Evolutionary conservation across 1,140 invertebrate genomes (phyloP), one percentile per base, ranked within the genome.

Genomic region (Drosophila athabasca): DNA sequence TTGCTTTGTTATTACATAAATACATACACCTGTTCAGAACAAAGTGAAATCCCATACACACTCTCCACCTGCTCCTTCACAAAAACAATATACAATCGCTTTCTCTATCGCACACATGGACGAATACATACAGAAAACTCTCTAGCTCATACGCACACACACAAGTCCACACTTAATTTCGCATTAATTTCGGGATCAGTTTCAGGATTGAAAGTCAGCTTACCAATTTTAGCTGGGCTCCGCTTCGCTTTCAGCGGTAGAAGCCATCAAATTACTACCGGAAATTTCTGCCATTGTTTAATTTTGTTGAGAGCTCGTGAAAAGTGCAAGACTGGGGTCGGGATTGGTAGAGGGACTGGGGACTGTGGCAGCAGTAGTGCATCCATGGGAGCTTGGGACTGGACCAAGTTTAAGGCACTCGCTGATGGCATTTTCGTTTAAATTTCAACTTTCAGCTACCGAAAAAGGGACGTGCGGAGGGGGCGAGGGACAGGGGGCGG

Each of bases 391-490:
- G 31, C 22, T 24, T 9, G 3, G 24, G 49, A 13, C 13, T 43
- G 13, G 35, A 35, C 29, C 52, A 43, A 61, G 41, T 58, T 73
- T 53, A 29, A 26, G 35, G 59, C 46, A 66, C 22, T 48, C 52
- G 48, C 53, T 57, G 60, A 52, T 62, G 65, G 58, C 62, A 67
- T 70, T 84, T 58, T 65, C 62, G 35, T 59, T 61, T 61, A 60
- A 76, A 83, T 76, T 84, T 72, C 76, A 80, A 68, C 73, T 76
- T 58, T 13, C 66, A 35, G 31, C 26, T 3, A 13, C 29, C 61
- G 15, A 41, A 11, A 41, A 52, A 7, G 15, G 13, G 29, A n/a
- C 26, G 24, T 26, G 24, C 24, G 24, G 24, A 26, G 4, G 5
- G 24, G 24, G 5, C 4, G 24, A 4, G 2, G 22, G 22, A 24